These are phyloP conservation scores for Erpornis zantholeuca DNA, from an alignment of 2,113 vertebrate species.

Conservation along the genomic window DNA sequence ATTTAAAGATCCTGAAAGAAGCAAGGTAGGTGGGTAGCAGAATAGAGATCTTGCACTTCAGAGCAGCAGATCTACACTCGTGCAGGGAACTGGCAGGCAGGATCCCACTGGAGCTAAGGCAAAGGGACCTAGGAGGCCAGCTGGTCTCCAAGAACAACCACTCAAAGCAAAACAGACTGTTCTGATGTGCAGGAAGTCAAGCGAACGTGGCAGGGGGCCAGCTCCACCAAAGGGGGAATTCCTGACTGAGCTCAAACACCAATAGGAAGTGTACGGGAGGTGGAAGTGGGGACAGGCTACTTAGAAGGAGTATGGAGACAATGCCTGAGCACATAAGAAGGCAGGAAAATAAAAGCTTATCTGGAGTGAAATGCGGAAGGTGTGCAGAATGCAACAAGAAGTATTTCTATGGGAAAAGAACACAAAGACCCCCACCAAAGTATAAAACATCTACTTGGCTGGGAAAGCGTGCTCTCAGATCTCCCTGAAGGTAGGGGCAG, in stretches of 20 bases:
- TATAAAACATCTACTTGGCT: not conserved
- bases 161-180: not conserved
- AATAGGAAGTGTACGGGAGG: not conserved
- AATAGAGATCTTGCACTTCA: accelerated
- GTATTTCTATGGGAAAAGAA: not conserved
- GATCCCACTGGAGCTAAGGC: not conserved
- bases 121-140: not conserved
- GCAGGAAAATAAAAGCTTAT: not conserved
- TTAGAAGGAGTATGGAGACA: not conserved
- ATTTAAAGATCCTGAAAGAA: not conserved
- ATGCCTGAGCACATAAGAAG: not conserved
- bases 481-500: not conserved
- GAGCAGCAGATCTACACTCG: not conserved
- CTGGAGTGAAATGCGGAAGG: not conserved
- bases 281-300: not conserved
- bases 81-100: not conserved
- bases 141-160: not conserved
- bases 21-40: not conserved
- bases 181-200: constrained; percentile 8
- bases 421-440: not conserved
- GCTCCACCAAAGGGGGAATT: constrained; percentile 21
- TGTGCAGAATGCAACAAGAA: not conserved
- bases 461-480: not conserved
- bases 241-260: not conserved
- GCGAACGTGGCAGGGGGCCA: not conserved